Base-by-base conservation (phyloP, 2,113 vertebrate species). In the Nansenia antarctica region DNA sequence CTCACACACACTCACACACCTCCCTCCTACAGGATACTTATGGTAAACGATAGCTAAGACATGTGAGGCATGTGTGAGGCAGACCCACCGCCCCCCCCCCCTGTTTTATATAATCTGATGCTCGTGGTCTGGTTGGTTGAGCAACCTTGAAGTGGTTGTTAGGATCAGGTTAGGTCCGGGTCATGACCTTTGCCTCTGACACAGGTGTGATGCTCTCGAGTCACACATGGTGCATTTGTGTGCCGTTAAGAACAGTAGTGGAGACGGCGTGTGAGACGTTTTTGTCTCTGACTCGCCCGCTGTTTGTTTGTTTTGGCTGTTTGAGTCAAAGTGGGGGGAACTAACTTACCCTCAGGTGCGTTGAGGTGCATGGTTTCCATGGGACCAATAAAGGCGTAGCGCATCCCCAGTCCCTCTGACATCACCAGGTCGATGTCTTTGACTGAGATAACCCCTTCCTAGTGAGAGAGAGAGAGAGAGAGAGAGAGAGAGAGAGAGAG, bases 351-450 rank as follows among this genome's bases (percentile, higher is more conserved):
- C 87, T 90, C 79, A 39, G 91, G 94, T 22, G 97, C 97, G 55
- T 99, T 99, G 63, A 99, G 95, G 77, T 99, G 97, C 90, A 98
- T 97, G 0, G 98, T 99, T 90, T 99, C 98, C 91, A 99, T 90
- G 59, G 97, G 98, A 79, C 98, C 98, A 0, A 97, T 94, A 83
- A 99, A 97, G 1, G 98, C 95, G 0, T 99, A 99, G 42, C 98
- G 93, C 95, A 97, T 95, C 82, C 98, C 98, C 77, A 99, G 74
- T 35, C 97, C 98, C 73, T 98, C 95, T 62, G 98, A 96, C 95
- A 99, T 96, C 87, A 99, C 95, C 64, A 96, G 90, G 87, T 99
- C 98, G 54, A 99, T 92, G 84, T 99, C 97, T 54, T 87, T 82
- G 3, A 98, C 93, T 62, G 96, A 97, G 68, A 99, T 87, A 29